Conservation (phyloP, 2,113 vertebrate species). For the Morone chrysops region DNA sequence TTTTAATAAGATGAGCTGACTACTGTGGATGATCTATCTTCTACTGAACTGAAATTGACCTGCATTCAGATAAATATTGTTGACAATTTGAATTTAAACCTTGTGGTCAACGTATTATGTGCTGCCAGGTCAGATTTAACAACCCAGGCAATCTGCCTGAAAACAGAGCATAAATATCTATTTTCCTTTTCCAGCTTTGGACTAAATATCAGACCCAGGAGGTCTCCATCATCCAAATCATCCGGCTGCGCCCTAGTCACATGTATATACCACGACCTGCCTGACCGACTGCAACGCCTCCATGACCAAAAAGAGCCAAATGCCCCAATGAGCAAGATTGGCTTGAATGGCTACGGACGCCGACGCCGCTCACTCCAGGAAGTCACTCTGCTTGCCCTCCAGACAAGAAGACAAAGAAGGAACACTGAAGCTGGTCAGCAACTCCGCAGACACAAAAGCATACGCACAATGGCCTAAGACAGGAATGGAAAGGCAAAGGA, state of each 20-base stretch:
- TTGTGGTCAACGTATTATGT: background rate
- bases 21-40: background rate
- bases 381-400: background rate
- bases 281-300: constrained; percentile 82
- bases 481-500: constrained; percentile 27
- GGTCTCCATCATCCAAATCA: constrained; percentile 72
- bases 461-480: constrained; percentile 34
- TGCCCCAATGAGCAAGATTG: constrained; percentile 86
- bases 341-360: constrained; percentile 88
- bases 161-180: background rate
- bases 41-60: background rate
- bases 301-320: constrained; percentile 65
- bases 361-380: constrained; percentile 82
- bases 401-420: constrained; percentile 26
- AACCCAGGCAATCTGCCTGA: background rate
- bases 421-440: constrained; percentile 27
- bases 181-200: constrained; percentile 32
- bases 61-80: constrained; percentile 5
- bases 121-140: background rate
- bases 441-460: constrained; percentile 24
- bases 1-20: background rate
- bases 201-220: constrained; percentile 76
- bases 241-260: constrained; percentile 88
- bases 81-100: background rate
- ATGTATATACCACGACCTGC: constrained; percentile 88